Evolutionary conservation across 1,140 invertebrate species (phyloP), one percentile per base, ranked within the genome.

Genomic region (Pseudachorutes palmiensis): DNA sequence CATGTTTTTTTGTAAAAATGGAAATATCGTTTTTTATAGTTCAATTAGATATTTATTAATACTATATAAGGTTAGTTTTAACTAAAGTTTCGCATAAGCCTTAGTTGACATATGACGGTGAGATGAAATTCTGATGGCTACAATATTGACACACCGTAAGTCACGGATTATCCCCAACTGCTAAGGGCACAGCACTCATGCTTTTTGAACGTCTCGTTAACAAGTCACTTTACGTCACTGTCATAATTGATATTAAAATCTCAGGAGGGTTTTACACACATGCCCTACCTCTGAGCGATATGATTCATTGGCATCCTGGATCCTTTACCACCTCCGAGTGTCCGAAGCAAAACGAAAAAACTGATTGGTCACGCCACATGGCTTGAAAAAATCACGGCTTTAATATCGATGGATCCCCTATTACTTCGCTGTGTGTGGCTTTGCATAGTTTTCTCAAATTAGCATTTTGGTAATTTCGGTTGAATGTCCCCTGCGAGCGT

Each of bases 221-320:
- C 51, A 55, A 55, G 51, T 55, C 51, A 55, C 51, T 55, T 55
- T 55, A 55, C 51, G 51, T 55, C 24, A 55, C 24, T 55, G 51
- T 55, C 51, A 55, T 55, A 55, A 55, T 55, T 55, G 51, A 55
- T 26, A 55, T 55, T 55, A 55, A 55, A 55, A 55, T 55, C 51
- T 55, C 24, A 9, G 51, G 51, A 16, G 51, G 24, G 24, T 19
- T 55, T 55, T 55, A 19, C 24, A 24, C 5, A 55, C 14, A 5
- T 55, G 9, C 24, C 24, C 5, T 14, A 14, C 14, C 5, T 55
- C 51, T 9, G 5, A 26, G 24, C 12, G 51, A 55, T 55, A 55
- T 55, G 51, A 55, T 55, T 14, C 51, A 55, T 55, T 55, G 51
- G 51, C 51, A 26, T 55, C 14, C 14, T 26, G 12, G 51, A 5